These are phyloP conservation scores for Cossypha heuglini DNA, from an alignment of 2,797 vertebrate genomes.

Conservation along the genomic window DNA sequence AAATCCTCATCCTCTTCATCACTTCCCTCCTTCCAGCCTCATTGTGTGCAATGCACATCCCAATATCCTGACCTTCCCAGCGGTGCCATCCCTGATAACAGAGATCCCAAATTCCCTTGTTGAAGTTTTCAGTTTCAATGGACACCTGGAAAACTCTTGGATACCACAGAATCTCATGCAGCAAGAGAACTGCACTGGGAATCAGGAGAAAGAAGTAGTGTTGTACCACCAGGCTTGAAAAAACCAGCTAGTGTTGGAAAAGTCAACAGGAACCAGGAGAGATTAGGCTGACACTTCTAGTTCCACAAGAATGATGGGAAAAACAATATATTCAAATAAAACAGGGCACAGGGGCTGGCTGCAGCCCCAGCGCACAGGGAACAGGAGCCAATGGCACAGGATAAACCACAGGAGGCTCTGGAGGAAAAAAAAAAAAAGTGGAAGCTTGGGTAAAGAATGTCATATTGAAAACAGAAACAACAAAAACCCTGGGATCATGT, in stretches of 20 bases:
- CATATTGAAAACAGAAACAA: neutral
- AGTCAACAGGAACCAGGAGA: neutral
- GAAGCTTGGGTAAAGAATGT: neutral
- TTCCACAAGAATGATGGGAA: neutral
- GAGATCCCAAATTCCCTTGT: neutral
- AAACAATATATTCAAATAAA: neutral
- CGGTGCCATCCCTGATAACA: neutral
- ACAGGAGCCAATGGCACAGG: neutral
- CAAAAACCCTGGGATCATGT: neutral
- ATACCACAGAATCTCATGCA: neutral
- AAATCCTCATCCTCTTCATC: neutral
- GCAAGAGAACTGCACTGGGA: neutral
- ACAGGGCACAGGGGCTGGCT: neutral
- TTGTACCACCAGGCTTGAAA: neutral
- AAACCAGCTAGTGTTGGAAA: neutral
- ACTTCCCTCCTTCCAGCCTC: neutral
- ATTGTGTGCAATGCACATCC: rapidly evolving
- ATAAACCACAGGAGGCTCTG: neutral
- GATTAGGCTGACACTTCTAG: neutral
- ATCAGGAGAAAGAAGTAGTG: neutral
- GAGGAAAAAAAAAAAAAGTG: too few species aligned
- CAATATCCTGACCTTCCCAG: neutral
- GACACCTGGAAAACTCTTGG: neutral
- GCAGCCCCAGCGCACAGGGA: neutral
- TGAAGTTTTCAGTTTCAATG: neutral